phyloP scores from a whole-genome alignment of 1,140 invertebrate genomes.

The Oryctes rhinoceros region DNA sequence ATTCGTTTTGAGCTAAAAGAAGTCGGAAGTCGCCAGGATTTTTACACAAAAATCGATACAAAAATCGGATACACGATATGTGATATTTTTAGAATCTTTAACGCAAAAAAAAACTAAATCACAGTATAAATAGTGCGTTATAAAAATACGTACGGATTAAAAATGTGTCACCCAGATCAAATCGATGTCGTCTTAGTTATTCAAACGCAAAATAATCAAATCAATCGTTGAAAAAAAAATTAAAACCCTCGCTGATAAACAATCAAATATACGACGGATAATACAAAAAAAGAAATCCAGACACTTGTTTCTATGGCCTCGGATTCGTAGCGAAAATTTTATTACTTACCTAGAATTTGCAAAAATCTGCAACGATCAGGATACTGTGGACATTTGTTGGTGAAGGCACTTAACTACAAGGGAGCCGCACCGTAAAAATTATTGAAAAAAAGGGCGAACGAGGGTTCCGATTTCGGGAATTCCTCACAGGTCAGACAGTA shows the following conservation, averaged over 20 bases:
- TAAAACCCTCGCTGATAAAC: neutral
- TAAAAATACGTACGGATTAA: constrained; percentile 31
- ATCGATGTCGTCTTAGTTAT: constrained; percentile 18
- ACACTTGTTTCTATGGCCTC: constrained; percentile 27
- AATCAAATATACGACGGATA: neutral
- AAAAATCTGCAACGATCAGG: neutral
- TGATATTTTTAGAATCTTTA: constrained; percentile 24
- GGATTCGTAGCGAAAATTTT: neutral
- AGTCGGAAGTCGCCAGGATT: neutral
- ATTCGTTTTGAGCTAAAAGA: neutral
- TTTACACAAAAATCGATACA: neutral
- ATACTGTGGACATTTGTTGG: neutral
- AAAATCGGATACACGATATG: neutral
- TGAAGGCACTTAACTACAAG: constrained; percentile 40
- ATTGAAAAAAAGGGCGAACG: constrained; percentile 8
- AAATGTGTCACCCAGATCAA: constrained; percentile 22
- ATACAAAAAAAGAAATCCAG: constrained; percentile 19
- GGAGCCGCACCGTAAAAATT: neutral
- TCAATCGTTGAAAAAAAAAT: neutral
- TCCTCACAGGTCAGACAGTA: constrained; percentile 25
- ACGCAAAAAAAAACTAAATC: constrained; percentile 21
- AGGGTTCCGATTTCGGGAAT: constrained; percentile 33
- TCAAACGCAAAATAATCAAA: neutral
- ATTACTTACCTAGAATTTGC: constrained; percentile 5
- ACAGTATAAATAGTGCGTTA: constrained; percentile 15